Base-by-base conservation (phyloP, 2,888 invertebrate species). In the Trachelus troglodyta region DNA sequence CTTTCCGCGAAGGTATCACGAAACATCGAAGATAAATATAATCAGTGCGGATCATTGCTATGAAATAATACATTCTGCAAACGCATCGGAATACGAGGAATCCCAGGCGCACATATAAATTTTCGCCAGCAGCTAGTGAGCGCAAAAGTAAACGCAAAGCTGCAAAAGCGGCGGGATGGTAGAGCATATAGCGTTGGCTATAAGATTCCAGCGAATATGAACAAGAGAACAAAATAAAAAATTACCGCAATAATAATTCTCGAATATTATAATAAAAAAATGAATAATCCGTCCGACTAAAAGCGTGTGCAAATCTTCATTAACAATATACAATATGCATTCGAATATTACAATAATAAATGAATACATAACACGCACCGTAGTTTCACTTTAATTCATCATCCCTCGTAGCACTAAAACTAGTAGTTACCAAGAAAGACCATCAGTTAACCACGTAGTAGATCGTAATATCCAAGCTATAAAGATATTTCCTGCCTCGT, bases 141-240 rank as follows among this genome's bases (percentile, higher is more conserved):
- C 79, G 77, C 74, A 84, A 83, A 81, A 81, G 75, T 81, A 82
- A 83, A 82, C 77, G 79, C 80, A 81, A 85, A 84, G 74, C 75
- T 80, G 78, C 77, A 80, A 85, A 86, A 81, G 80, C 79, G 77
- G 76, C 80, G 80, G 77, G 74, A 81, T 82, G 71, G 75, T 73
- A 76, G 78, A 71, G 75, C 33, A 56, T 56, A 74, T 83, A 85
- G 86, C 75, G 83, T 81, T 81, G 81, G 83, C 74, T 83, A 80
- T 75, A 77, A 40, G 69, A 76, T 12, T 37, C 12, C 30, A 34
- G 4, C n/a, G 31, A 68, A 37, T 68, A 33, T 31, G 68, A 75
- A 68, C 75, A 56, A 74, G 34, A 23, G 56, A 56, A 23, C 0
- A 23, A 9, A 56, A 6, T 9, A 9, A 23, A 23, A 56, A 23